Base-by-base conservation (phyloP, 2,888 invertebrate genomes). In the Phortica magna region DNA sequence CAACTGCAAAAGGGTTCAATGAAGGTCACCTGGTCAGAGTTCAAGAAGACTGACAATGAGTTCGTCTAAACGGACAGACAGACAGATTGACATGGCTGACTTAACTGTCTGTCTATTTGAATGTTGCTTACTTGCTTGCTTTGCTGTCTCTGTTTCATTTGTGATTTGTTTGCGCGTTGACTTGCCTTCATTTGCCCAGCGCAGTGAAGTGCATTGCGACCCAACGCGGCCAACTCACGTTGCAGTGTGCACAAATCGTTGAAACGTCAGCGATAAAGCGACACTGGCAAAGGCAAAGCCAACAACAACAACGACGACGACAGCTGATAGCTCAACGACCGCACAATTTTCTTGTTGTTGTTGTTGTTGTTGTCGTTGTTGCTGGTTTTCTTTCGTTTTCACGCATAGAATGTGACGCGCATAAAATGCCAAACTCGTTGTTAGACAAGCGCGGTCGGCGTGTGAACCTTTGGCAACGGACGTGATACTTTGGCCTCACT, bases 1-100 rank as follows among this genome's bases (percentile, higher is more conserved):
- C 71, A 74, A 74, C 70, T 39, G 43, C 61, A 19, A 82, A 82
- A 82, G 87, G 83, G 90, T 89, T 90, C 89, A 91, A 83, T 85
- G 85, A 86, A 88, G 91, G 91, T 92, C 91, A 90, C 85, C 84
- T 81, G 91, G 91, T 91, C 91, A 91, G 88, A 92, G 92, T 92
- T 92, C 91, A 92, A 89, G 88, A 89, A 84, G 82, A 68, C 76
- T 78, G 81, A 76, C 65, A 76, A 74, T 72, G 76, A 71, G 81
- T 74, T 31, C 1, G 31, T 4, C 31, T 31, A 0, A 31, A 31
- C 31, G 31, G 31, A 31, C 31, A 4, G 31, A 31, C 31, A 65
- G 78, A 76, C 42, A 42, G 75, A 75, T 68, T 31, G n/a, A n/a
- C n/a, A n/a, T 59, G 77, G 75, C 67, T 31, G 78, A 75, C 76